phyloP scores from a whole-genome alignment of 2,113 vertebrate species.

The Anarhynchus alexandrinus region DNA sequence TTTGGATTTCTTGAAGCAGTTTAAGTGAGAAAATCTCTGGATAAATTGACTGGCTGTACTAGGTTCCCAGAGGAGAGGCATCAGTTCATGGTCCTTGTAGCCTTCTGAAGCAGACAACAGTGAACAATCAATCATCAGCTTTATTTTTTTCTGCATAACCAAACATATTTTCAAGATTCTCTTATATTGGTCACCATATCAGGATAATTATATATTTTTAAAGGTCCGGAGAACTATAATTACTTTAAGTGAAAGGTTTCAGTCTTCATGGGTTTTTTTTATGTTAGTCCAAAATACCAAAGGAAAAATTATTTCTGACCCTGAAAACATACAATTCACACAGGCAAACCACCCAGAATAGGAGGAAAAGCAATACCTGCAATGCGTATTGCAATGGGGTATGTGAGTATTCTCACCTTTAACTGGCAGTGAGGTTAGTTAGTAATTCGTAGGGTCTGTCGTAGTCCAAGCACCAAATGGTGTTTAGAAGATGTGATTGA shows the following conservation, averaged over 20 bases:
- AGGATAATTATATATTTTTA: neutral
- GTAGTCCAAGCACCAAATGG: neutral
- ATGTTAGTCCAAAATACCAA: neutral
- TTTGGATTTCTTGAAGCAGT: neutral
- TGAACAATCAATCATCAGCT: neutral
- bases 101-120: neutral
- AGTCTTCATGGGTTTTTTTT: neutral
- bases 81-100: neutral
- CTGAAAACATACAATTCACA: neutral
- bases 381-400: rapidly evolving
- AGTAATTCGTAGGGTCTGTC: neutral
- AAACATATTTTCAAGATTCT: neutral
- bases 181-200: neutral
- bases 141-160: neutral
- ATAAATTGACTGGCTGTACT: neutral
- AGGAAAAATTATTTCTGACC: neutral
- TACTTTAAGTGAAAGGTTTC: neutral
- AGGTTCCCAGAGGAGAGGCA: neutral
- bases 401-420: neutral
- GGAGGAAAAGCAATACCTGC: neutral
- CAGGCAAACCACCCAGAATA: neutral
- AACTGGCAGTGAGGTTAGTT: neutral
- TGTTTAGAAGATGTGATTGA: neutral
- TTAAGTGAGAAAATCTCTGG: neutral
- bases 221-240: neutral